Conservation (phyloP, 2,888 invertebrate species). For the Ornithoptera priamus region DNA sequence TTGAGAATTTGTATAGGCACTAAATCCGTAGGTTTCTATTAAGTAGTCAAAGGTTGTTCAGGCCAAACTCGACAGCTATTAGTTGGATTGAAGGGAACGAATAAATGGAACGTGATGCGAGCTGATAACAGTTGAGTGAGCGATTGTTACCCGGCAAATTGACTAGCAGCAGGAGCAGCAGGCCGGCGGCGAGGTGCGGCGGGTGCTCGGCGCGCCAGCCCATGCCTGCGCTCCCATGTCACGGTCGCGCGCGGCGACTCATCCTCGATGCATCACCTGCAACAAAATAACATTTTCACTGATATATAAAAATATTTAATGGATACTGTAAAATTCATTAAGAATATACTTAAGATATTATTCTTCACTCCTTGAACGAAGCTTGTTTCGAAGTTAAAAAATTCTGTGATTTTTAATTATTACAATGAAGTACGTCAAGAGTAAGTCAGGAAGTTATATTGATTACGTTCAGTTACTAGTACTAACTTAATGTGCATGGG, state of each 20-base stretch:
- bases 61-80: background rate
- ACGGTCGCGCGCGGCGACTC: slow-evolving; percentile 87
- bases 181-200: slow-evolving; percentile 83
- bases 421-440: background rate
- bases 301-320: too few relatives aligned
- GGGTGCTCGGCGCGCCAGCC: slow-evolving; percentile 93
- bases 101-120: background rate
- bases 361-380: too few relatives aligned
- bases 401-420: background rate
- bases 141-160: slow-evolving; percentile 65
- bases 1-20: too few relatives aligned
- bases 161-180: slow-evolving; percentile 78
- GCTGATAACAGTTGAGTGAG: background rate
- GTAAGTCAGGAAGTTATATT: background rate
- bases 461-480: slow-evolving; percentile 22
- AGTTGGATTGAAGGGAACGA: background rate
- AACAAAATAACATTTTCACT: slow-evolving; percentile 6
- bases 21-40: too few relatives aligned
- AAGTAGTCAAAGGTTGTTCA: background rate
- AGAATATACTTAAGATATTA: too few relatives aligned
- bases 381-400: background rate
- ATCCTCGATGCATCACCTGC: slow-evolving; percentile 84
- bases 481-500: slow-evolving; percentile 27
- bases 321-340: too few relatives aligned
- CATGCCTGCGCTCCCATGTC: slow-evolving; percentile 94